A percentile compares a stretch with the other conserved stretches of the same genome.
Evolutionary conservation across 2,888 invertebrate species (phyloP).

Genomic region (Leucophenga maculata): DNA sequence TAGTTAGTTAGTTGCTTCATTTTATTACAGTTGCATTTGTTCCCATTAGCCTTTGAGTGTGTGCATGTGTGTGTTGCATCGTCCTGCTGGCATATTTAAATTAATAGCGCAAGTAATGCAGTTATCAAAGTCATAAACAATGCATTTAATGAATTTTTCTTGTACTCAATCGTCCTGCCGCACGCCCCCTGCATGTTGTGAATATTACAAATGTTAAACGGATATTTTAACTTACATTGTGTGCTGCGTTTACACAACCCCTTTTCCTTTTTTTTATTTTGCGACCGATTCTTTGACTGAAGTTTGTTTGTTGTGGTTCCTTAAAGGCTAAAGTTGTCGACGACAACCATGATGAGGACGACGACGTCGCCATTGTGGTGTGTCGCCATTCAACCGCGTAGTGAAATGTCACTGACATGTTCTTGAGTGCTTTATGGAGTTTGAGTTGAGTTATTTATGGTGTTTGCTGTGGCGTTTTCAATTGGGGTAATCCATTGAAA

Average conservation of each 20-base stretch:
- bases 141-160: constrained; percentile 18
- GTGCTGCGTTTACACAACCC: background rate
- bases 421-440: constrained; percentile 9
- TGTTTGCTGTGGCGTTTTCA: background rate
- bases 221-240: background rate
- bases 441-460: constrained; percentile 14
- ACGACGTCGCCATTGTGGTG: too few relatives aligned
- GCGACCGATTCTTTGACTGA: too few relatives aligned
- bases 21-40: constrained; percentile 20
- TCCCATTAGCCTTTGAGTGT: background rate
- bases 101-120: constrained; percentile 16
- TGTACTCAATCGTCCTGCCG: too few relatives aligned
- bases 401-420: background rate
- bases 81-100: constrained; percentile 2
- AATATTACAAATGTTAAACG: constrained; percentile 4
- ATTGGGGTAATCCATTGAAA: too few relatives aligned
- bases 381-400: too few relatives aligned
- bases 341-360: too few relatives aligned
- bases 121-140: constrained; percentile 19
- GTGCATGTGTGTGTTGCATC: background rate
- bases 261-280: background rate
- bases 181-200: background rate
- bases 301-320: too few relatives aligned
- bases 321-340: too few relatives aligned
- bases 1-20: background rate